Evolutionary conservation across 2,888 invertebrate species (phyloP), one percentile per base, ranked within the genome.

Genomic region (Mechanitis mazaeus): DNA sequence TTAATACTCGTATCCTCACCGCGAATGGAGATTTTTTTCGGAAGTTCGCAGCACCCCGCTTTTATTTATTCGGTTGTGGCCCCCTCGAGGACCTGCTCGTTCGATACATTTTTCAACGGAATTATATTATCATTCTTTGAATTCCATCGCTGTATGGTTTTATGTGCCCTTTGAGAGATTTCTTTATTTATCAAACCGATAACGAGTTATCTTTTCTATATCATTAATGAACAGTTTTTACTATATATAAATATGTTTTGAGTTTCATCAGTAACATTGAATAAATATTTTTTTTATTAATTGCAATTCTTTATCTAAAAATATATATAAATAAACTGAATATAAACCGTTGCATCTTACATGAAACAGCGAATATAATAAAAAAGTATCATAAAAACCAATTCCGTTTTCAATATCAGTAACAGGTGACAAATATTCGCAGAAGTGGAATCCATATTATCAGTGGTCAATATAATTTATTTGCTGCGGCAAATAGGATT

Each of bases 401-500:
- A 50, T 50, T 50, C 9, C 50, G 7, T 50, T 50, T 50, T 7
- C 50, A 50, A 31, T 69, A 68, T 68, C 68, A 64, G 66, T 64
- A 64, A 60, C 70, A 66, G 66, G 64, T 69, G 69, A 69, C 68
- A 68, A 69, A 69, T 68, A 66, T 65, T 66, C 64, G 63, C 46
- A 28, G 46, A 56, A 57, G 60, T 58, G 67, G 65, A 68, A 55
- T 66, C 59, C 64, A 60, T 61, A 69, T 69, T 72, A 71, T 71
- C 65, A 82, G 81, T 75, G 79, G 80, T 75, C 75, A 74, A 74
- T 73, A 80, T 86, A 84, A 88, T 88, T 87, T 87, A 89, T 87
- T 83, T 86, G 78, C 73, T 71, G 66, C 72, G 75, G 83, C 80
- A 87, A 87, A 88, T 87, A 83, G 85, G 86, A 86, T 88, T 87